Evolutionary conservation across 2,113 vertebrate species (phyloP).

Genomic region (Natator depressus): DNA sequence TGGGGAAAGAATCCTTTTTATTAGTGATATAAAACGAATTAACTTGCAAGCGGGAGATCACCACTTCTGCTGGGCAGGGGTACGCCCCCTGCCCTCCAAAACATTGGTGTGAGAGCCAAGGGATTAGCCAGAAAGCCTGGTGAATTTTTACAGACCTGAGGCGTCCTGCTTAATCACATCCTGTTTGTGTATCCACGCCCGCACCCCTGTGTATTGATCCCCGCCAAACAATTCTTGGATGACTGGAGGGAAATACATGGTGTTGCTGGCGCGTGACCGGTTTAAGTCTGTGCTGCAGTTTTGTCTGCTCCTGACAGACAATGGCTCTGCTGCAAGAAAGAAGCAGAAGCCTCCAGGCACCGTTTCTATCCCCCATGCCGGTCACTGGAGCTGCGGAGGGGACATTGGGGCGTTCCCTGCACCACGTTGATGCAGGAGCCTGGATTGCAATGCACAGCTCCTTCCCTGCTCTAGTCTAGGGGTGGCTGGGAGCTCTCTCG

Average conservation of each 20-base stretch:
- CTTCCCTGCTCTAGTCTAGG: rapidly evolving
- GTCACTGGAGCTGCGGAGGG: neutral
- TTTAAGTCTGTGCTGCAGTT: neutral
- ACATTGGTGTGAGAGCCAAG: neutral
- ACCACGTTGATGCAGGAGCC: neutral
- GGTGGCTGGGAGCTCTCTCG: neutral
- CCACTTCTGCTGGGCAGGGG: neutral
- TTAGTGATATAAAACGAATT: neutral
- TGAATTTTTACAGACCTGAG: neutral
- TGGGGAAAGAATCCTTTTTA: neutral
- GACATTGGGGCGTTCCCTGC: neutral
- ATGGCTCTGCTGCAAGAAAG: rapidly evolving
- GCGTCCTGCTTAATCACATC: neutral
- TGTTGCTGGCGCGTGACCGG: neutral
- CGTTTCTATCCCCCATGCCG: rapidly evolving
- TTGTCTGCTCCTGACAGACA: rapidly evolving
- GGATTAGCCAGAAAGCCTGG: neutral
- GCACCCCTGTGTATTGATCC: neutral
- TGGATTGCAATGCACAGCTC: neutral
- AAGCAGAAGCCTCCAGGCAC: neutral
- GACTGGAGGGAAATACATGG: neutral
- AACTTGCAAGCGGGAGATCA: neutral
- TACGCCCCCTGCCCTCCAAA: neutral
- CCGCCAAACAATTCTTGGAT: neutral
- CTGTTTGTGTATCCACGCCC: neutral